phyloP scores from a whole-genome alignment of 2,113 vertebrate genomes.

The Trinectes maculatus region DNA sequence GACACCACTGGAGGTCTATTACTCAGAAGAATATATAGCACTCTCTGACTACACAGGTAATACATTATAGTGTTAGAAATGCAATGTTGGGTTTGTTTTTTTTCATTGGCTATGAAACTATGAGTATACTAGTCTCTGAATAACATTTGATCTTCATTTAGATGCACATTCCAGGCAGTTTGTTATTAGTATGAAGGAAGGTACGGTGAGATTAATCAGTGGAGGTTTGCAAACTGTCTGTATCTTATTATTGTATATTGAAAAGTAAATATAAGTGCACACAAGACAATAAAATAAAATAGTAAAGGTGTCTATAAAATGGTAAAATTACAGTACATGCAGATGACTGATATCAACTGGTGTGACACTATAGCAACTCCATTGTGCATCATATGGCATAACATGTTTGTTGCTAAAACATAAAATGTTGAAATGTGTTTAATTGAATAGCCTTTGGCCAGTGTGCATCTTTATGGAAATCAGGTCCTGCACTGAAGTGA shows the following conservation, averaged over 20 bases:
- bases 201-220: conserved; percentile 7
- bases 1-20: no score
- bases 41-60: neutral
- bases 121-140: conserved; percentile 9
- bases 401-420: conserved; percentile 15
- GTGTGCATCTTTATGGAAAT: conserved; percentile 27
- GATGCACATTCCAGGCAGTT: conserved; percentile 43
- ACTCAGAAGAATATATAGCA: neutral
- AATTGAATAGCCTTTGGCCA: conserved; percentile 11
- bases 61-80: neutral
- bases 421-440: neutral
- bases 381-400: neutral
- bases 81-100: neutral
- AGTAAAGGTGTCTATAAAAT: neutral
- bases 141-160: conserved; percentile 39
- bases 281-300: conserved; percentile 18
- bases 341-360: neutral
- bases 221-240: conserved; percentile 28
- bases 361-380: neutral
- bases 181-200: conserved; percentile 22
- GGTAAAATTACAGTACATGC: neutral
- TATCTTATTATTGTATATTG: conserved; percentile 44
- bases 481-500: conserved; percentile 11
- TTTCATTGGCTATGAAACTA: neutral
- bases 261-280: conserved; percentile 28